phyloP scores from a whole-genome alignment of 2,113 vertebrate genomes.

The Caloenas nicobarica region DNA sequence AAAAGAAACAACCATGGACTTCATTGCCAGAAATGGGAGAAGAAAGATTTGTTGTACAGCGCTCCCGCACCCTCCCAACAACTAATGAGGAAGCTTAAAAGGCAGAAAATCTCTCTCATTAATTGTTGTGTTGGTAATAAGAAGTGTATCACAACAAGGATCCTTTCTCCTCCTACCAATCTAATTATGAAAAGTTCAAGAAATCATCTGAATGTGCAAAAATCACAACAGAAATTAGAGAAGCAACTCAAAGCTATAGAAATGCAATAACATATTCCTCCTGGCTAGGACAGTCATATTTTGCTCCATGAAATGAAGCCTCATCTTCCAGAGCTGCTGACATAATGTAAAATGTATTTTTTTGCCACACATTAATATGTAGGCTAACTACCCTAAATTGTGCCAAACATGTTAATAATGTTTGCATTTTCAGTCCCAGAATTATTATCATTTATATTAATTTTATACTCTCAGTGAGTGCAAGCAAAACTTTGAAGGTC shows the following conservation, averaged over 20 bases:
- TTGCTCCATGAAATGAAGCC: background rate
- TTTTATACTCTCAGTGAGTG: background rate
- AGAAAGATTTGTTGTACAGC: background rate
- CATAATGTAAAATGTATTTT: background rate
- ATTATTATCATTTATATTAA: background rate
- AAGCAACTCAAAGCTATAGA: background rate
- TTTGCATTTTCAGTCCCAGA: background rate
- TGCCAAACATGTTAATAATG: background rate
- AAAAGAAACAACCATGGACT: background rate
- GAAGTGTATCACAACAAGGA: background rate
- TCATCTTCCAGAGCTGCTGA: background rate
- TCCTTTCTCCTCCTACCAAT: background rate
- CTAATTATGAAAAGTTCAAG: slow-evolving; percentile 39
- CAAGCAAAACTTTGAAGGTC: background rate
- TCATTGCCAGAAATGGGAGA: background rate
- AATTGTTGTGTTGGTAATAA: slow-evolving; percentile 1
- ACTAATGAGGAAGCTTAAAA: slow-evolving; percentile 37
- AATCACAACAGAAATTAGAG: background rate
- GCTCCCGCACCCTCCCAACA: background rate
- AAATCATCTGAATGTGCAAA: slow-evolving; percentile 1
- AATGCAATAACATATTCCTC: background rate
- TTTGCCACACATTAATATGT: rapidly evolving
- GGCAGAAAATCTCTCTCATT: background rate
- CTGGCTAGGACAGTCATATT: background rate
- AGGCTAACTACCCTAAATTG: background rate